Conservation (phyloP, 2,113 vertebrate species). For the Hiodon tergisus region DNA sequence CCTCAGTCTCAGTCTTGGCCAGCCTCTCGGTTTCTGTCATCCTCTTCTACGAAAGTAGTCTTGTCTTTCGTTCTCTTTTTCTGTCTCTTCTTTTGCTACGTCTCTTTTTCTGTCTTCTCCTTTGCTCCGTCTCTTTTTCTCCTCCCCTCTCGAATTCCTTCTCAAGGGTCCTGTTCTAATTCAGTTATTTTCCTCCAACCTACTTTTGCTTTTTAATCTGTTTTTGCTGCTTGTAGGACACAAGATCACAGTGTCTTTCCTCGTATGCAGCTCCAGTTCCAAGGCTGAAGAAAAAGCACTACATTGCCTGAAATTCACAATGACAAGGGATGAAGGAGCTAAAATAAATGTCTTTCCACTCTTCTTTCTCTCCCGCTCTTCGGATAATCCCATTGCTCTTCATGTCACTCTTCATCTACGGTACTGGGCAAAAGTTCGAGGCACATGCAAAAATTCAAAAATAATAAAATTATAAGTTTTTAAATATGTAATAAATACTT, state of each 20-base stretch:
- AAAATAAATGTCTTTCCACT: slow-evolving; percentile 40
- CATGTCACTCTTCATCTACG: neutral
- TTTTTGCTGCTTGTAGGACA: slow-evolving; percentile 46
- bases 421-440: too few species aligned
- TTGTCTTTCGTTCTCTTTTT: neutral
- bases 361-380: slow-evolving; percentile 31
- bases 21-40: too few species aligned
- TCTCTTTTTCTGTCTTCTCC: slow-evolving; percentile 42
- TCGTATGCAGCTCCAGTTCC: slow-evolving; percentile 27
- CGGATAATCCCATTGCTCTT: neutral
- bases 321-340: slow-evolving; percentile 36
- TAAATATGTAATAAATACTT: too few species aligned
- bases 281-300: slow-evolving; percentile 36
- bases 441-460: too few species aligned
- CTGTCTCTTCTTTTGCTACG: neutral
- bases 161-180: slow-evolving; percentile 73
- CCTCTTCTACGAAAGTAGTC: too few species aligned
- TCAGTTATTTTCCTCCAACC: slow-evolving; percentile 62
- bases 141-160: slow-evolving; percentile 47
- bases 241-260: neutral
- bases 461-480: too few species aligned
- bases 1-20: too few species aligned
- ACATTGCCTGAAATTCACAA: slow-evolving; percentile 32
- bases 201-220: slow-evolving; percentile 61
- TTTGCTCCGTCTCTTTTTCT: slow-evolving; percentile 47